These are phyloP conservation scores for Drosophila arawakana DNA, from an alignment of 1,140 invertebrate genomes.

Conservation along the genomic window DNA sequence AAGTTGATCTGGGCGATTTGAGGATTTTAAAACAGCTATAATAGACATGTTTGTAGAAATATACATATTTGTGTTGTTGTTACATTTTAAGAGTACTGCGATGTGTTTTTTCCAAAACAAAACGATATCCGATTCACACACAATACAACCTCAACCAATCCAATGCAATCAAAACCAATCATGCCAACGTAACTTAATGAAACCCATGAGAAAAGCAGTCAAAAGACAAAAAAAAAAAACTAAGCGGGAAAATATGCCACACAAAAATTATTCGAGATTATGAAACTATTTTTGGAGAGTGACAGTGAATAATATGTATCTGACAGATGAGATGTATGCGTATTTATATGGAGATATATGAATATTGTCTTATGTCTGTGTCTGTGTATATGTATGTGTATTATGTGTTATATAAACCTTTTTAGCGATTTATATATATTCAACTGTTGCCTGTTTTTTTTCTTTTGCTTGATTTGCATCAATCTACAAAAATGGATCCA, in stretches of 20 bases:
- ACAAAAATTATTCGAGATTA: constrained; percentile 6
- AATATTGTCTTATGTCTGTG: constrained; percentile 22
- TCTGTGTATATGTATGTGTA: constrained; percentile 31
- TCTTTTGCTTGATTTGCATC: constrained; percentile 30
- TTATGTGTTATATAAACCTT: constrained; percentile 41
- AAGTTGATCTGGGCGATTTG: not conserved
- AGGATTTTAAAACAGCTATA: constrained; percentile 16
- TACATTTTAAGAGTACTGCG: not conserved
- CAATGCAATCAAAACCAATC: not conserved
- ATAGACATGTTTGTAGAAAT: constrained; percentile 8
- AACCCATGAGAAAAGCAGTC: not conserved
- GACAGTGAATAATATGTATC: not conserved
- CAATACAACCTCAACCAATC: not conserved
- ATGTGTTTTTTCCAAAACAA: not conserved
- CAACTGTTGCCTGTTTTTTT: constrained; percentile 30
- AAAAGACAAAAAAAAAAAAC: constrained; percentile 8
- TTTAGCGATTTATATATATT: constrained; percentile 52
- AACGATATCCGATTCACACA: not conserved
- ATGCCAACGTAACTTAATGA: not conserved
- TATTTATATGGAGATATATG: constrained; percentile 12
- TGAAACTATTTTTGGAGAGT: constrained; percentile 1
- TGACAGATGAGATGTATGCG: not conserved
- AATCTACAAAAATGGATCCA: constrained; percentile 82
- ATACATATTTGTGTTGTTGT: not conserved
- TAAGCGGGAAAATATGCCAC: constrained; percentile 13